Base-by-base conservation (phyloP, 2,797 vertebrate species). In the Cyclura pinguis region DNA sequence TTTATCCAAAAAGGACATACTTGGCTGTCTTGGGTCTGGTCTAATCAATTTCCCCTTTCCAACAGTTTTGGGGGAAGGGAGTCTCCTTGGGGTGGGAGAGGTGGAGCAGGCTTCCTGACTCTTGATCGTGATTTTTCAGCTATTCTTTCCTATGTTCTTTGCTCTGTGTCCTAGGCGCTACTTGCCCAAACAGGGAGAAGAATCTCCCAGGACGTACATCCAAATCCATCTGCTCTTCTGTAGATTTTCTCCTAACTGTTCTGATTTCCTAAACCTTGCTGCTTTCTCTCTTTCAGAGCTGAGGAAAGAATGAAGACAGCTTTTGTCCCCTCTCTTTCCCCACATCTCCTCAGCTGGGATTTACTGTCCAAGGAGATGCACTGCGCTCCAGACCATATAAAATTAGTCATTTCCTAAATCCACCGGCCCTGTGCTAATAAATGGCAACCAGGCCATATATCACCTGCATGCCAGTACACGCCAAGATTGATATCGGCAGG, bases 401-500 rank as follows among this genome's bases (percentile, higher is more conserved):
- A 86, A 91, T 91, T 83, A 83, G 87, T 91, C 84, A 91, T 91
- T 91, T 87, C 84, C 91, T 85, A 85, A 87, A 87, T 88, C 90
- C 85, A 84, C 87, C 84, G 27, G 85, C 84, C 85, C 84, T n/a
- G 27, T 86, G 84, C 87, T 74, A 77, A 85, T 57, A 87, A 87
- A 80, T 42, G 57, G 88, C 64, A 27, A 59, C 52, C 1, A 24
- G 77, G 88, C 94, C 8, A 91, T 94, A 93, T 74, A 76, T 94
- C 90, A 90, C 62, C 38, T 86, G 87, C 82, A 62, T 87, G 93
- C 85, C 88, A 84, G 74, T 35, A 73, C 47, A 74, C 77, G 89
- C 85, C 24, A 90, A 90, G 94, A 94, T 92, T 90, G 93, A 95
- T 91, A 88, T 88, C 91, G 91, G 90, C 88, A 57, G 93, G 35